Evolutionary conservation across 2,113 vertebrate species (phyloP).

Genomic region (Asarcornis scutulata): DNA sequence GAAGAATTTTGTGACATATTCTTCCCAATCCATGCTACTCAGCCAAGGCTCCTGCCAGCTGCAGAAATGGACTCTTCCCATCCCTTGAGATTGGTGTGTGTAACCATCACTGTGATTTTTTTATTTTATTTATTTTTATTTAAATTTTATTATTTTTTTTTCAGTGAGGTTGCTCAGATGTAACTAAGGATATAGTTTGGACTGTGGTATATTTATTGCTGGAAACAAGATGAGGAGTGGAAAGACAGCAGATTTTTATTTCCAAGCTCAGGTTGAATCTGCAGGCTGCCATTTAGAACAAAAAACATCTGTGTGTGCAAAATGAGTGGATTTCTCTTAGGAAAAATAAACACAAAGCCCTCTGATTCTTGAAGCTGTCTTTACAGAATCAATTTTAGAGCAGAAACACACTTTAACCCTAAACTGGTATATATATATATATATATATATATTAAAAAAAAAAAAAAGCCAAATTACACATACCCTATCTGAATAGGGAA

Average conservation of each 20-base stretch:
- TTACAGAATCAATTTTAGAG: not conserved
- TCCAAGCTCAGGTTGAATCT: not conserved
- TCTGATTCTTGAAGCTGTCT: not conserved
- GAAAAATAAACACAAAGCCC: not conserved
- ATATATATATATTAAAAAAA: not conserved
- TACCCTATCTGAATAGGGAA: slow-evolving; percentile 61
- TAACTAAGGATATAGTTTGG: not conserved
- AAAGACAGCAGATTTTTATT: not conserved
- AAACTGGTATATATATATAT: not conserved
- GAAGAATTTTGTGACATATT: not conserved
- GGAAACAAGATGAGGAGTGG: not conserved
- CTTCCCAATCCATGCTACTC: not conserved
- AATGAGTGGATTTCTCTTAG: not conserved
- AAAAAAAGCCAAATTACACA: slow-evolving; percentile 18
- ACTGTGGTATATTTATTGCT: not conserved
- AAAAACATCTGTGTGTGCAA: not conserved
- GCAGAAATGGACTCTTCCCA: not conserved
- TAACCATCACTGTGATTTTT: not conserved
- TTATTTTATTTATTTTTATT: too few relatives aligned
- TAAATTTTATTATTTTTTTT: not conserved
- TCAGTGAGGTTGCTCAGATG: not conserved
- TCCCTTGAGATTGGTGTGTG: not conserved
- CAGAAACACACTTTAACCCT: slow-evolving; percentile 12
- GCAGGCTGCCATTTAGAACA: not conserved
- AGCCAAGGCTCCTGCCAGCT: not conserved